Evolutionary conservation across 2,797 vertebrate species (phyloP).

Genomic region (Hippoglossus hippoglossus): DNA sequence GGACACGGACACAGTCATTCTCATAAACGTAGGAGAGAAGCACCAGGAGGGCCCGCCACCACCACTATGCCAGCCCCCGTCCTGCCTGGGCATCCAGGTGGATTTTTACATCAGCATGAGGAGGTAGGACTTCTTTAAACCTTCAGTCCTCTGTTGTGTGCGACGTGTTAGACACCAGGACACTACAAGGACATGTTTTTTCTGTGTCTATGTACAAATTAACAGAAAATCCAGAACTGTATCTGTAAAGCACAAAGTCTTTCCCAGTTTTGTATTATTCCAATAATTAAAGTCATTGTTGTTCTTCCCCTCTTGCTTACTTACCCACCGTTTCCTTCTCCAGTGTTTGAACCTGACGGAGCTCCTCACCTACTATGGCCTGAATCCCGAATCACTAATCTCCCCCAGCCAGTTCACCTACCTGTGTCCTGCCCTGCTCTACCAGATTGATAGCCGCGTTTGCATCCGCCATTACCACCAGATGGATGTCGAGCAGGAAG

Average conservation of each 20-base stretch:
- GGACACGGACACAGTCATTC: constrained; percentile 50
- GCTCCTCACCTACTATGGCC: constrained; percentile 90
- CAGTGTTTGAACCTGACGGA: constrained; percentile 97
- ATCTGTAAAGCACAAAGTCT: too few species aligned
- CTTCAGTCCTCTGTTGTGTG: too few species aligned
- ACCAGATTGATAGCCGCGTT: constrained; percentile 95
- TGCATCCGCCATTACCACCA: constrained; percentile 94
- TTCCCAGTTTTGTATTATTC: too few species aligned
- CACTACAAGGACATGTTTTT: neutral
- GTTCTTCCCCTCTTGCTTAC: neutral
- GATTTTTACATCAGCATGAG: constrained; percentile 83
- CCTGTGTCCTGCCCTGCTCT: constrained; percentile 95
- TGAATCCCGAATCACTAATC: constrained; percentile 88
- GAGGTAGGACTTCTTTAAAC: constrained; percentile 82
- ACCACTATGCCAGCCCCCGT: constrained; percentile 44
- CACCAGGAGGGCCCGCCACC: constrained; percentile 67
- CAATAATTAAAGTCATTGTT: too few species aligned
- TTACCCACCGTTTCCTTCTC: neutral
- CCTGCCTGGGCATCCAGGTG: constrained; percentile 65
- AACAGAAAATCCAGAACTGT: too few species aligned
- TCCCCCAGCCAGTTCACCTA: constrained; percentile 92
- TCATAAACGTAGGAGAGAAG: constrained; percentile 87
- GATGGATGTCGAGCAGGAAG: constrained; percentile 84
- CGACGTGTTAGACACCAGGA: neutral
- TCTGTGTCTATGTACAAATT: too few species aligned